Base-by-base conservation (phyloP, 2,888 invertebrate genomes). In the Aphelenchoides bicaudatus region DNA sequence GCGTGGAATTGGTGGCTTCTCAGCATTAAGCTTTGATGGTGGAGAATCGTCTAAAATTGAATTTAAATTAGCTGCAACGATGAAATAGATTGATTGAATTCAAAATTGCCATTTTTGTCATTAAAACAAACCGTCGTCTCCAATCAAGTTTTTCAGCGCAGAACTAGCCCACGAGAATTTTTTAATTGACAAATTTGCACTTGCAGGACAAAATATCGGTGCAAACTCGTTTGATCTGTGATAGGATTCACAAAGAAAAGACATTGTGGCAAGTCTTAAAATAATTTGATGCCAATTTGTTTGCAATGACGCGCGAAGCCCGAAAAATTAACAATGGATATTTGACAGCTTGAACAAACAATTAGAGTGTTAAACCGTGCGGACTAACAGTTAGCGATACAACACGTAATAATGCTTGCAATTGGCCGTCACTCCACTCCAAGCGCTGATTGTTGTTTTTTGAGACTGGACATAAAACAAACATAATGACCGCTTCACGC, bases 111-210 rank as follows among this genome's bases (percentile, higher is more conserved):
- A n/a, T n/a, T 34, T 34, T n/a, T 34, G 34, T n/a, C 21, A 21
- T 6, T 8, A 43, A n/a, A 43, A 43, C 43, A n/a, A 43, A 43
- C 43, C 43, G 8, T 43, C 25, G 8, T 10, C 10, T 19, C 16
- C 23, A 10, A 25, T 10, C 43, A 21, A 43, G 23, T 25, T 43
- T 19, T 25, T 19, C 6, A 43, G 23, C 6, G 43, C 43, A 10
- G 43, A 43, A 6, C 21, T 21, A 10, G 43, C 43, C 43, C 43
- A 43, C 23, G 43, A 43, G 43, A 43, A 43, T 19, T 43, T 21
- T 43, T 43, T 43, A 8, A 43, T 43, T 8, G 43, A 25, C 43
- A 25, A 43, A 21, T n/a, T 43, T 8, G 43, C n/a, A n/a, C n/a
- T 19, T n/a, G 23, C 21, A 21, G 16, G 43, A 25, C 43, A 43